phyloP scores from a whole-genome alignment of 2,888 invertebrate species.

The Baccha elongata region DNA sequence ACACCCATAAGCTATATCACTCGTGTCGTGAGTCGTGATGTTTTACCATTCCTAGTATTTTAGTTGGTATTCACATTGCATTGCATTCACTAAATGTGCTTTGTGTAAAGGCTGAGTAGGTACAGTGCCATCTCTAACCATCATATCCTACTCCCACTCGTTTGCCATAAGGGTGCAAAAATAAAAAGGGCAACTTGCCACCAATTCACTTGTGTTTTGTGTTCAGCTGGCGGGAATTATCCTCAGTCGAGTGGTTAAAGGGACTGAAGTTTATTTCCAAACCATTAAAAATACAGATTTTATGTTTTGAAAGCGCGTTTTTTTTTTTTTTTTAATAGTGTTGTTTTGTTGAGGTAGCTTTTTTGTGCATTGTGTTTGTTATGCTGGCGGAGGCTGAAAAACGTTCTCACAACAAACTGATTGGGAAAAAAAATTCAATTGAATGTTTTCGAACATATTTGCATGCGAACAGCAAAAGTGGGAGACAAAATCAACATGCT shows the following conservation, averaged over 20 bases:
- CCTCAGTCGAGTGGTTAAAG: constrained; percentile 61
- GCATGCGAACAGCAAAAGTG: constrained; percentile 25
- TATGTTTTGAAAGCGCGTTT: constrained; percentile 46
- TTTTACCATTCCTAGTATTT: constrained; percentile 30
- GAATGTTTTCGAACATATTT: constrained; percentile 54
- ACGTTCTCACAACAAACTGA: constrained; percentile 35
- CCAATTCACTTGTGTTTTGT: constrained; percentile 39
- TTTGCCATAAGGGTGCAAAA: neutral
- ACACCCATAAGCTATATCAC: neutral
- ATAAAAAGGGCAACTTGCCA: constrained; percentile 13
- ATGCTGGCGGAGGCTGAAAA: constrained; percentile 48
- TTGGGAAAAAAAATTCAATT: constrained; percentile 58
- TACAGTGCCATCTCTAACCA: constrained; percentile 15
- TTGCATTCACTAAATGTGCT: constrained; percentile 40
- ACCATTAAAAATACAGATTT: constrained; percentile 67
- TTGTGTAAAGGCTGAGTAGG: constrained; percentile 25
- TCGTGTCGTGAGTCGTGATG: constrained; percentile 3
- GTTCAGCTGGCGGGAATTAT: constrained; percentile 60
- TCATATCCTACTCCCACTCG: neutral
- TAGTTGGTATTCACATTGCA: constrained; percentile 23
- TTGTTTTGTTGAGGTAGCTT: constrained; percentile 24
- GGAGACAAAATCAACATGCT: constrained; percentile 23
- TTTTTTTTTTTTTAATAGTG: neutral
- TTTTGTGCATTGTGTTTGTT: constrained; percentile 48
- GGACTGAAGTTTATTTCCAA: constrained; percentile 70